Percentiles rank a stretch among this genome's conserved stretches.
Evolutionary conservation across 1,140 invertebrate genomes (phyloP).

Genomic region (Hycleus phaleratus): DNA sequence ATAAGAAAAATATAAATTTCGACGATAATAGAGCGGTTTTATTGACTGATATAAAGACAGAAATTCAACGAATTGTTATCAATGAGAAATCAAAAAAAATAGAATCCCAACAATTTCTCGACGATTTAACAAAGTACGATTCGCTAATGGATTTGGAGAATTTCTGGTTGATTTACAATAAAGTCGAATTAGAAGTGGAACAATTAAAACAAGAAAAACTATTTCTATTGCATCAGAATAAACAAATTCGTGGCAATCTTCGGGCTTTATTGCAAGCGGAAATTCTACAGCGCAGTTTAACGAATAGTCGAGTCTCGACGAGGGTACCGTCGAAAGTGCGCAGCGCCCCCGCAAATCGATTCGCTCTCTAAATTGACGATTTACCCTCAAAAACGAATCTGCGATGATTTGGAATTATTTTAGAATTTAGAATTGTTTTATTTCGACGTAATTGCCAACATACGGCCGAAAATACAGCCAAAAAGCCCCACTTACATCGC

Average conservation of each 20-base stretch:
- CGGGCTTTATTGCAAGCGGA: constrained; percentile 30
- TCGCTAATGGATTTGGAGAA: constrained; percentile 25
- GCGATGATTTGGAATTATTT: too few species aligned
- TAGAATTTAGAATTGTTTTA: too few species aligned
- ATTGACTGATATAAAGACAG: neutral
- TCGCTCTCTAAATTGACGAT: neutral
- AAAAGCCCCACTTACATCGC: too few species aligned
- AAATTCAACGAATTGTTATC: constrained; percentile 6
- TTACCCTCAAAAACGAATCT: neutral
- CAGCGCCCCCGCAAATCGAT: neutral
- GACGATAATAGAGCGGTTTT: too few species aligned
- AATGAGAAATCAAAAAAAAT: neutral
- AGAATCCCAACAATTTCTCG: neutral
- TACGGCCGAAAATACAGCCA: too few species aligned
- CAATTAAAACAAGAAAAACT: constrained; percentile 28
- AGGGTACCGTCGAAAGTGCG: constrained; percentile 16
- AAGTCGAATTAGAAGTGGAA: constrained; percentile 26
- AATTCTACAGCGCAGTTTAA: constrained; percentile 19
- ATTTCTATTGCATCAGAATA: constrained; percentile 27
- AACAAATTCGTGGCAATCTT: constrained; percentile 28
- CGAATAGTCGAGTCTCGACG: constrained; percentile 19
- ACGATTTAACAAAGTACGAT: constrained; percentile 12
- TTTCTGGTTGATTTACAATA: constrained; percentile 33
- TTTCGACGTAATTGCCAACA: too few species aligned
- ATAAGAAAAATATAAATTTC: neutral